Evolutionary conservation across 2,888 invertebrate species (phyloP).

Genomic region (Xanthorhoe spadicearia): DNA sequence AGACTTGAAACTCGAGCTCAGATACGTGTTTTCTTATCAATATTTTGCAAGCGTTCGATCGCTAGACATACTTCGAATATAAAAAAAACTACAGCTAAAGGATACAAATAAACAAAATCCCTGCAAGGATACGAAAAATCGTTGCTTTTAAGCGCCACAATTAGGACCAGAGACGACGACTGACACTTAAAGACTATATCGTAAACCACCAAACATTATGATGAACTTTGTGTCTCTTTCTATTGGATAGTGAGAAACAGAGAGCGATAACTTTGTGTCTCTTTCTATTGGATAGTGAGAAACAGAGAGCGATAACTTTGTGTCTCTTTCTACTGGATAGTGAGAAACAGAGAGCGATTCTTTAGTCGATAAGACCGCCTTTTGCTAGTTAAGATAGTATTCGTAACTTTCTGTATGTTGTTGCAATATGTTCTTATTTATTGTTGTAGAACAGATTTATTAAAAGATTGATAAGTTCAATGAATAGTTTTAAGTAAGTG

Average conservation of each 20-base stretch:
- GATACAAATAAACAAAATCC: conserved; percentile 66
- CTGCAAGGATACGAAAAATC: conserved; percentile 65
- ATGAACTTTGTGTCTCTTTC: background rate
- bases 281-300: background rate
- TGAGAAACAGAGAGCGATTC: background rate
- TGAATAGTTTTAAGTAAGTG: background rate
- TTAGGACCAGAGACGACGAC: conserved; percentile 47
- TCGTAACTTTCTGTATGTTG: background rate
- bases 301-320: background rate
- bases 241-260: background rate
- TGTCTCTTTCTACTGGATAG: background rate
- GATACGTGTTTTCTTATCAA: too few relatives aligned
- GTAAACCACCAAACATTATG: conserved; percentile 5
- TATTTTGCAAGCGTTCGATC: conserved; percentile 6
- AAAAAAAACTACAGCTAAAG: conserved; percentile 55
- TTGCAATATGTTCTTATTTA: too few relatives aligned
- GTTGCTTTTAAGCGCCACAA: conserved; percentile 51
- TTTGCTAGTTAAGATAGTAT: background rate
- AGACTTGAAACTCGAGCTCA: too few relatives aligned
- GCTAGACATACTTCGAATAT: conserved; percentile 15
- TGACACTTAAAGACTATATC: conserved; percentile 4
- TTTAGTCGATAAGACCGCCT: too few relatives aligned
- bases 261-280: background rate
- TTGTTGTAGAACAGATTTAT: too few relatives aligned
- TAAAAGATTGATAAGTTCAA: conserved; percentile 7